Evolutionary conservation across 2,797 vertebrate species (phyloP), one percentile per base, ranked within the genome.

Genomic region (Helostoma temminkii): DNA sequence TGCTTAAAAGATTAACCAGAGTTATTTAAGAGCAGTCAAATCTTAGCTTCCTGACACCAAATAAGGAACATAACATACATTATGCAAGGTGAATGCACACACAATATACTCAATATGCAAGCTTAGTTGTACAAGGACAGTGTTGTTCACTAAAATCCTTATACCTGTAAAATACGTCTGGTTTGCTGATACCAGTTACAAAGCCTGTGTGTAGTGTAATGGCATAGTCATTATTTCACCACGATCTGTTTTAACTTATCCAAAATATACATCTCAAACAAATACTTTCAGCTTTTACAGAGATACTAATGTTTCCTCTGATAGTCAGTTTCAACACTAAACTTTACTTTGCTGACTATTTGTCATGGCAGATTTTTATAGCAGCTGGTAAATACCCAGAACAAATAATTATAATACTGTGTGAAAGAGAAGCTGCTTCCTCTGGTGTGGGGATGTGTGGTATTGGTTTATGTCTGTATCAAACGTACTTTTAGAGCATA

Each of bases 401-500:
- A 65, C 32, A 60, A 54, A 59, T 54, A 43, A 81, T 76, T 50
- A 64, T 18, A 80, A 66, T 24, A 61, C 4, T 24, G 2, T 48
- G 52, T 41, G 18, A 80, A 53, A 71, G 42, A 73, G 25, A 76
- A 48, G 39, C 39, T 15, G 56, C 68, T 76, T 84, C 73, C 61
- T 75, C 62, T 78, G 32, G 25, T 61, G 60, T 10, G 14, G 28
- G 68, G 56, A 45, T 14, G 39, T 61, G 43, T 1, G 42, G 66
- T 58, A 12, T 26, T 9, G 39, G 16, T 10, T 74, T 24, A 28
- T 11, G 22, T 49, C 53, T 52, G 6, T 4, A 34, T 25, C 16
- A 43, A 42, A n/a, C 18, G 19, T 5, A 18, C 2, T 14, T 9
- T 55, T n/a, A n/a, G n/a, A n/a, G n/a, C n/a, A n/a, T n/a, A n/a